These are phyloP conservation scores for Calycopis cecrops DNA, from an alignment of 1,140 invertebrate species.

Conservation along the genomic window DNA sequence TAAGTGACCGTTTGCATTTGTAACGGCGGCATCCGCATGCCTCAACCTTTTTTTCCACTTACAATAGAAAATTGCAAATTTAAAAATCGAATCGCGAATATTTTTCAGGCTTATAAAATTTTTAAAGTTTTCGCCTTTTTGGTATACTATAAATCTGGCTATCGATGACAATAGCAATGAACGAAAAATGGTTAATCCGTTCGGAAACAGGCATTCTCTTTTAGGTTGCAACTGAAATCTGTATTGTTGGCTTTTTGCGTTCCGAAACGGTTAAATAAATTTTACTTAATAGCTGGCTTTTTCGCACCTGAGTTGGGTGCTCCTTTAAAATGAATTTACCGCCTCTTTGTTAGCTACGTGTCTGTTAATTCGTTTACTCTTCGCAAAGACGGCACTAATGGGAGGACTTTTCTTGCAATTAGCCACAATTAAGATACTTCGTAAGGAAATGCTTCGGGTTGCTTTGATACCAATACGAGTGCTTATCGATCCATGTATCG, in stretches of 20 bases:
- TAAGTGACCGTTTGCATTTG: too few relatives aligned
- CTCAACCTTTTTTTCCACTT: not conserved
- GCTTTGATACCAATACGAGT: constrained; percentile 20
- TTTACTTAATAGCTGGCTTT: constrained; percentile 59
- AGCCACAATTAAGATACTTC: constrained; percentile 64
- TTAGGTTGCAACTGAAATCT: constrained; percentile 25
- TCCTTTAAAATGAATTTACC: constrained; percentile 64
- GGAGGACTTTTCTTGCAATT: constrained; percentile 62
- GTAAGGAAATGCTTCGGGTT: constrained; percentile 33
- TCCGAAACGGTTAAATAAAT: constrained; percentile 52
- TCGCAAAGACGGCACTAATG: constrained; percentile 49
- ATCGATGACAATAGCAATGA: constrained; percentile 23
- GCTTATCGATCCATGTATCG: constrained; percentile 17
- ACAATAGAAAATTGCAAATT: constrained; percentile 20
- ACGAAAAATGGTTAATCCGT: constrained; percentile 22
- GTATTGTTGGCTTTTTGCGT: constrained; percentile 25
- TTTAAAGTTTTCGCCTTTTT: constrained; percentile 12
- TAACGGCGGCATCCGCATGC: too few relatives aligned
- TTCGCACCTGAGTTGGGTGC: constrained; percentile 59
- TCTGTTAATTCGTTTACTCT: constrained; percentile 69
- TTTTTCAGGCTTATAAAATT: constrained; percentile 16
- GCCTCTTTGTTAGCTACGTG: constrained; percentile 51
- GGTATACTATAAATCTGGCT: constrained; percentile 17
- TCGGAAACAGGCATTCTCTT: constrained; percentile 24
- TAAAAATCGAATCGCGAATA: constrained; percentile 29